phyloP scores from a whole-genome alignment of 2,797 vertebrate species.

The Chaunax sp. region DNA sequence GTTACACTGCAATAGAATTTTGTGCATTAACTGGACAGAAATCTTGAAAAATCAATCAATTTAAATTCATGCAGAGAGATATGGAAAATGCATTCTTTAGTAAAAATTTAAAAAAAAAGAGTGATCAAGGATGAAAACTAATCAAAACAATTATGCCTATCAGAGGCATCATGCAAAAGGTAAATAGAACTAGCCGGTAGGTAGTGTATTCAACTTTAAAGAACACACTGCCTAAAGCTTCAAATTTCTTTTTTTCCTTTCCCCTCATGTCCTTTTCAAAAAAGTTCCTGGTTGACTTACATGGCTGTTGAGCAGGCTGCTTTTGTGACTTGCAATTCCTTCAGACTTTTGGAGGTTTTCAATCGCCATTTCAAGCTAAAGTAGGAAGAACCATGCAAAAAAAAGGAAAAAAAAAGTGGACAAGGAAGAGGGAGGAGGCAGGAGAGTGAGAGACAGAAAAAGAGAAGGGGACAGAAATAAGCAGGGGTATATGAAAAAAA shows the following conservation, averaged over 20 bases:
- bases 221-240: slow-evolving; percentile 54
- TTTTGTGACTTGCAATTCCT: slow-evolving; percentile 99
- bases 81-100: slow-evolving; percentile 16
- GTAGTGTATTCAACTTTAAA: slow-evolving; percentile 44
- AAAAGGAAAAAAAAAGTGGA: slow-evolving; percentile 57
- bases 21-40: slow-evolving; percentile 5
- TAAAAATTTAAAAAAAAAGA: too few relatives aligned
- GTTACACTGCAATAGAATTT: slow-evolving; percentile 12
- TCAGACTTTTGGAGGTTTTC: slow-evolving; percentile 99
- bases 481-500: slow-evolving; percentile 57
- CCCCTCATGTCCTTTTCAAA: slow-evolving; percentile 58
- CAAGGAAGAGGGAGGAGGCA: slow-evolving; percentile 63
- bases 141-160: slow-evolving; percentile 24
- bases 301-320: slow-evolving; percentile 99
- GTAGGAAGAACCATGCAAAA: slow-evolving; percentile 88
- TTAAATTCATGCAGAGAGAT: slow-evolving; percentile 50
- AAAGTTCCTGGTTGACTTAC: slow-evolving; percentile 91
- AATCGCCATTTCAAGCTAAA: slow-evolving; percentile 99
- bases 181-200: slow-evolving; percentile 48
- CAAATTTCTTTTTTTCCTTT: slow-evolving; percentile 38
- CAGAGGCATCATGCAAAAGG: slow-evolving; percentile 45
- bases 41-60: slow-evolving; percentile 3
- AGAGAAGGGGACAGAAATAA: slow-evolving; percentile 64
- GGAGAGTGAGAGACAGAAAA: slow-evolving; percentile 61
- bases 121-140: slow-evolving; percentile 34